Percentiles rank a stretch among this genome's conserved stretches.
These are phyloP conservation scores for Manis crassicaudata DNA, from an alignment of 2,797 vertebrate species.

Conservation along the genomic window DNA sequence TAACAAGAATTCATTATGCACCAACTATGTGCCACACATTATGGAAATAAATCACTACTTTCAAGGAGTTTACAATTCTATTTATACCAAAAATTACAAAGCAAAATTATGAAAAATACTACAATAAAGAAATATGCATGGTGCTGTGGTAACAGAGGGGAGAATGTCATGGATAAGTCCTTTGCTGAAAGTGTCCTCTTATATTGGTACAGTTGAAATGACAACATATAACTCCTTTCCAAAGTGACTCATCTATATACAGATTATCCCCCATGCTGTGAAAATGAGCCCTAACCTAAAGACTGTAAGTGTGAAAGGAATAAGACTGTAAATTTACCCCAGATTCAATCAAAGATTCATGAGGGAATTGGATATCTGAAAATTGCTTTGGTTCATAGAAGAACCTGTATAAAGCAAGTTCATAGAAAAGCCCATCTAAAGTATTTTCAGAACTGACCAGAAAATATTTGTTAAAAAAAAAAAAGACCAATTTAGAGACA, in stretches of 20 bases:
- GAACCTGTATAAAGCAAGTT: background rate
- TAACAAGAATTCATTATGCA: background rate
- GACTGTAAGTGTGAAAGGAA: background rate
- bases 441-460: slow-evolving; percentile 14
- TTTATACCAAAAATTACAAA: background rate
- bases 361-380: slow-evolving; percentile 31
- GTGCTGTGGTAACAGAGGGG: background rate
- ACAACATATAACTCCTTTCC: background rate
- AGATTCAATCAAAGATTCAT: slow-evolving; percentile 11
- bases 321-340: background rate
- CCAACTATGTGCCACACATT: background rate
- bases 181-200: background rate
- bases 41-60: background rate
- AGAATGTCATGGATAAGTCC: background rate
- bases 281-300: slow-evolving; percentile 23
- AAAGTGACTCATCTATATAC: background rate
- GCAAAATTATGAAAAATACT: background rate
- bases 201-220: background rate
- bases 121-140: background rate
- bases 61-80: background rate
- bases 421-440: background rate
- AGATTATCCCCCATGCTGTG: background rate
- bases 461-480: background rate
- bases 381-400: slow-evolving; percentile 2
- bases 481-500: background rate